phyloP scores from a whole-genome alignment of 1,140 invertebrate species.

The Babylonia areolata region DNA sequence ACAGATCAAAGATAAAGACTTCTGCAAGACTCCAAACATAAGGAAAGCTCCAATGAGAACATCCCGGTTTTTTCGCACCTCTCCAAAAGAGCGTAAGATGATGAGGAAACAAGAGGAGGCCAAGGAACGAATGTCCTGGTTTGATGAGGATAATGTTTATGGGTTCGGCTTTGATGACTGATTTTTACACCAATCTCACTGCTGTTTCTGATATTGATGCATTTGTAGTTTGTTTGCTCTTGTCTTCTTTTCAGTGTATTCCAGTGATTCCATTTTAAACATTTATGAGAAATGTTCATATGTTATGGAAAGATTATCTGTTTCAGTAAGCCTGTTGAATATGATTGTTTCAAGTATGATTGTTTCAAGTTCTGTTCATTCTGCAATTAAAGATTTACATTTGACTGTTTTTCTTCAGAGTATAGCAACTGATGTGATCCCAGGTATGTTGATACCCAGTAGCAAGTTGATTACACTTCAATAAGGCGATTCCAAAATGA shows the following conservation, averaged over 20 bases:
- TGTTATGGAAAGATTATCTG: neutral
- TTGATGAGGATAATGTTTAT: slow-evolving; percentile 41
- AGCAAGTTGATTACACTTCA: no score
- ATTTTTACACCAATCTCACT: neutral
- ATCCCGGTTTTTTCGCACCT: slow-evolving; percentile 37
- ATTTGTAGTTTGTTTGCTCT: neutral
- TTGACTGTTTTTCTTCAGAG: no score
- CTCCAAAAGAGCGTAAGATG: slow-evolving; percentile 32
- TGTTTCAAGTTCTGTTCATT: no score
- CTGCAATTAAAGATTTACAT: no score
- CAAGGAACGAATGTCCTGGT: slow-evolving; percentile 38
- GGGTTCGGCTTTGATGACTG: slow-evolving; percentile 43
- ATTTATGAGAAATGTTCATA: neutral
- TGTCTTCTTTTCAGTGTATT: neutral
- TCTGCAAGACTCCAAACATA: slow-evolving; percentile 31
- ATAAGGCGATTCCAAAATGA: no score
- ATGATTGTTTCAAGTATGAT: no score
- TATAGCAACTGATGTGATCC: no score
- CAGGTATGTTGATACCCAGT: no score
- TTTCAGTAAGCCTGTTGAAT: neutral
- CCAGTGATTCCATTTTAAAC: neutral
- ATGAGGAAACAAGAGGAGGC: slow-evolving; percentile 21
- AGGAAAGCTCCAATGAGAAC: slow-evolving; percentile 17
- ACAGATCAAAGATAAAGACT: slow-evolving; percentile 9
- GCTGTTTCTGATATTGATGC: neutral